Evolutionary conservation across 2,888 invertebrate genomes (phyloP), one percentile per base, ranked within the genome.

Genomic region (Agrotis exclamationis): DNA sequence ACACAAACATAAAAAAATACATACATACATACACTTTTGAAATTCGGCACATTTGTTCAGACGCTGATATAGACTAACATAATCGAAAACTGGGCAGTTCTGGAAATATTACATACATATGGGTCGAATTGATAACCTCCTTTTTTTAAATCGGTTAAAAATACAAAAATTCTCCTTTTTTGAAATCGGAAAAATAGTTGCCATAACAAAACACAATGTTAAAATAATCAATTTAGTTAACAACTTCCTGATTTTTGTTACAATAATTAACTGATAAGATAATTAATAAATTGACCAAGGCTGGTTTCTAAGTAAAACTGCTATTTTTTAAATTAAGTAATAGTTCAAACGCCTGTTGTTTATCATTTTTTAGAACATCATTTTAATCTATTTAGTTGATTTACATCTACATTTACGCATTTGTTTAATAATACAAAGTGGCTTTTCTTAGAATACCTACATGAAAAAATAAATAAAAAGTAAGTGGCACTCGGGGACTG

Each of bases 161-260:
- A 33, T 33, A 6, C 6, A 33, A 7, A 33, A 9, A 4, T 33
- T 7, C 11, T 39, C 39, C 39, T 39, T 39, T 39, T 39, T 39
- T 39, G 39, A 39, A 39, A 1, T 39, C 39, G 39, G 39, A 66
- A 44, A 58, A 51, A 18, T 18, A 16, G 13, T 16, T 47, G 18
- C 14, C 16, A 33, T 44, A 51, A 14, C 47, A 33, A 45, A 24
- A 63, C 53, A 48, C 28, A 59, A 45, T 54, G 3, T 54, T 51
- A 33, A 24, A 65, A 48, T 59, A 47, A 76, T 64, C 39, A 66
- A n/a, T 63, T 59, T 20, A 54, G 28, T 60, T 63, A 44, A 77
- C 53, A 77, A 77, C 72, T 77, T 77, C 76, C 76, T 67, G 50
- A 59, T 13, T 54, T 57, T 60, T 63, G 72, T 67, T 73, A 22